These are phyloP conservation scores for Gryllus bimaculatus DNA, from an alignment of 1,140 invertebrate genomes.

Conservation along the genomic window DNA sequence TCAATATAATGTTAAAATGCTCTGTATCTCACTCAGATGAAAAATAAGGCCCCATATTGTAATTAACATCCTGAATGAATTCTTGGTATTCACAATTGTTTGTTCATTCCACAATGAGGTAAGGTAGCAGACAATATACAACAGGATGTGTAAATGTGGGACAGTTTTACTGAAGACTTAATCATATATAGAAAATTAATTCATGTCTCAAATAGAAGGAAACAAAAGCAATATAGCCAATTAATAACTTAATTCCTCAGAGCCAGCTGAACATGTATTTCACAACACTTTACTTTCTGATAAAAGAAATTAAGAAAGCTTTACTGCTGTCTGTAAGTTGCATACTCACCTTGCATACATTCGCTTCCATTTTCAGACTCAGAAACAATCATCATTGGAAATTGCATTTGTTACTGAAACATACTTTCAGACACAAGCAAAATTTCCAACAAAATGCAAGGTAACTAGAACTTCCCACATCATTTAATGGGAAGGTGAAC, in stretches of 20 bases:
- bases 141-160: neutral
- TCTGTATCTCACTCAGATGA: neutral
- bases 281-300: neutral
- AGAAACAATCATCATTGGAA: neutral
- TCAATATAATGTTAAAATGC: too few relatives aligned
- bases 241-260: neutral
- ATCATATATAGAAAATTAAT: too few relatives aligned
- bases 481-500: neutral
- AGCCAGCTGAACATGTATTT: neutral
- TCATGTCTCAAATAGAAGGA: too few relatives aligned
- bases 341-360: neutral
- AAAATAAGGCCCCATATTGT: neutral
- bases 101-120: neutral
- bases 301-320: neutral
- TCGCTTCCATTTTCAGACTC: neutral
- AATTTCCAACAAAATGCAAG: neutral
- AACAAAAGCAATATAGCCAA: too few relatives aligned
- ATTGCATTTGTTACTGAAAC: neutral
- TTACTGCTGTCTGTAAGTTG: neutral
- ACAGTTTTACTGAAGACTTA: neutral
- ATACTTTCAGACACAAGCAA: neutral
- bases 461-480: neutral
- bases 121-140: neutral
- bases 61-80: neutral
- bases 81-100: neutral